Evolutionary conservation across 2,113 vertebrate species (phyloP).

Genomic region (Polypterus bichir): DNA sequence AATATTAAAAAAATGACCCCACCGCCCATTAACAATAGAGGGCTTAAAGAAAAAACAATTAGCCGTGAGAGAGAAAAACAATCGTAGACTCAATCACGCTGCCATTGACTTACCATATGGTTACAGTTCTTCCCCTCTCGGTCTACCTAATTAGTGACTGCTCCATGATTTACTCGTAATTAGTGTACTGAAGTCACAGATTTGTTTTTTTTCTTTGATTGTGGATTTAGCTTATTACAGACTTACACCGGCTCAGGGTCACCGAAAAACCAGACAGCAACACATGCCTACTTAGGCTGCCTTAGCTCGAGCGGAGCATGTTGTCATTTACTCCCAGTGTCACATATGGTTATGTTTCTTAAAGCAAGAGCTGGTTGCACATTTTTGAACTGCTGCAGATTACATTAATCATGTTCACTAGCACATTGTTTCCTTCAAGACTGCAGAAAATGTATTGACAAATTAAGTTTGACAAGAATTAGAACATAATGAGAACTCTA

Average conservation of each 20-base stretch:
- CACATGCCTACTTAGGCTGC: conserved; percentile 9
- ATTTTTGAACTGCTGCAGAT: too few species aligned
- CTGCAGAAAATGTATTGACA: too few species aligned
- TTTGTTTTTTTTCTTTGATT: conserved; percentile 28
- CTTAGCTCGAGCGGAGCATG: too few species aligned
- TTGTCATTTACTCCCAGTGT: too few species aligned
- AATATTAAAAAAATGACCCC: conserved; percentile 27
- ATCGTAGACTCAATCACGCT: conserved; percentile 29
- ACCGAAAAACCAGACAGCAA: conserved; percentile 22
- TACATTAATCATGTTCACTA: too few species aligned
- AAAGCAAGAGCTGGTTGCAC: too few species aligned
- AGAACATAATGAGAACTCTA: too few species aligned
- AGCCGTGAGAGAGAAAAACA: conserved; percentile 33
- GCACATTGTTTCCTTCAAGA: too few species aligned
- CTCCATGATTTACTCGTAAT: conserved; percentile 31
- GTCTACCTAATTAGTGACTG: conserved; percentile 37
- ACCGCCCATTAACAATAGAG: conserved; percentile 23
- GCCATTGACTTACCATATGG: conserved; percentile 43
- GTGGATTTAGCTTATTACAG: conserved; percentile 30
- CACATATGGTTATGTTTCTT: too few species aligned
- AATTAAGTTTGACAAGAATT: too few species aligned
- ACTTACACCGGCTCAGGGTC: conserved; percentile 19
- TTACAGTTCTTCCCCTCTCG: conserved; percentile 29
- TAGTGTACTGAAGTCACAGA: conserved; percentile 26
- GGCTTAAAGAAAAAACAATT: conserved; percentile 39